Evolutionary conservation across 2,888 invertebrate genomes (phyloP), one percentile per base, ranked within the genome.

Genomic region (Hypena proboscidalis): DNA sequence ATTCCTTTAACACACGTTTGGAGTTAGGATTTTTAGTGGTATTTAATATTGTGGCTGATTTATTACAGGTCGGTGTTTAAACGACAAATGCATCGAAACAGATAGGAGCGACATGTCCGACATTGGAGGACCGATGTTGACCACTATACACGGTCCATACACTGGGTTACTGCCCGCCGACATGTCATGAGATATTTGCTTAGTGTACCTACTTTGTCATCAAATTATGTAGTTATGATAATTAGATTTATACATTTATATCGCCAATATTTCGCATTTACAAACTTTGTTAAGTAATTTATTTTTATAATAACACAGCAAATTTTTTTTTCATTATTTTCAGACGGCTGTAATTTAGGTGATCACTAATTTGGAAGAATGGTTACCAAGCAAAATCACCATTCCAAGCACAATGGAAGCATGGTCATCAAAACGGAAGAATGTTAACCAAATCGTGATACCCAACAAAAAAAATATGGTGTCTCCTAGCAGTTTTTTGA

Each of bases 41-140:
- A 47, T 40, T 47, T 43, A 36, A 55, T 44, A 57, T 51, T 47
- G 69, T 77, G 81, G 80, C 88, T 90, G 90, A 90, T 90, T 90
- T 90, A 90, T 90, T 90, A 87, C 85, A 86, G 89, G 88, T 90
- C 88, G 90, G 88, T 90, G 89, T 89, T 86, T 90, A 90, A 90
- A 90, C 89, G 90, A 90, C 90, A 90, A 90, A 90, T 90, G 90
- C 90, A 90, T 90, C 86, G 89, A 83, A 89, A 89, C 88, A 87
- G 90, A 90, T 90, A 90, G 88, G 85, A 88, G 87, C 87, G 86
- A 90, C 89, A 90, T 89, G 89, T 90, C 80, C 77, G 83, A 89
- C 89, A 90, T 86, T 80, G 84, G 86, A 85, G 86, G 86, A 88
- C 85, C 87, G 80, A 85, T 89, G 87, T 88, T 83, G 85, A 78